A percentile compares a stretch with the other conserved stretches of the same genome.
Conservation (phyloP, 2,113 vertebrate species). For the Calyptommatus sinebrachiatus region DNA sequence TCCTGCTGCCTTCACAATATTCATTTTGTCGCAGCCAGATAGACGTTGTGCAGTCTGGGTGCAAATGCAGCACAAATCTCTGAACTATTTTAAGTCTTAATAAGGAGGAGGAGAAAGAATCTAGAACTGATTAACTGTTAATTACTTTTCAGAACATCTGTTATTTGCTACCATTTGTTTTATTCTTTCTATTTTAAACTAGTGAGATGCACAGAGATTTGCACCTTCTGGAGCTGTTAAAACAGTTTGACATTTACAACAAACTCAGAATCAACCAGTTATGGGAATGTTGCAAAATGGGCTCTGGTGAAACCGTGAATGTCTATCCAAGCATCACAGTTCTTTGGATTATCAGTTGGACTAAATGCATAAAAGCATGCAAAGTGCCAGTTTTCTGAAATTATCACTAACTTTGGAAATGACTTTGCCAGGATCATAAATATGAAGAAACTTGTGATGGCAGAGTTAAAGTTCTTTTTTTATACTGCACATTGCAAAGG, state of each 20-base stretch:
- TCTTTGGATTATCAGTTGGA: background rate
- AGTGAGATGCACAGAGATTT: slow-evolving; percentile 48
- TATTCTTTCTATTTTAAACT: slow-evolving; percentile 60
- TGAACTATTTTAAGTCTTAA: slow-evolving; percentile 33
- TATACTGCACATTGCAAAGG: too few species aligned
- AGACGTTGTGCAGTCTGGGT: background rate
- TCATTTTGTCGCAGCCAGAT: background rate
- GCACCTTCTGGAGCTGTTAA: slow-evolving; percentile 51
- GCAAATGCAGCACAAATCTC: slow-evolving; percentile 23
- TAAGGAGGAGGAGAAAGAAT: slow-evolving; percentile 20
- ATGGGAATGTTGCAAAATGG: accelerated
- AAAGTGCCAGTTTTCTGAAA: too few species aligned
- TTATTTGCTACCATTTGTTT: slow-evolving; percentile 62
- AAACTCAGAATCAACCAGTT: accelerated
- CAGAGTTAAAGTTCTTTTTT: background rate
- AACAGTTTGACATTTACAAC: background rate
- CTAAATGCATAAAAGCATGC: too few species aligned
- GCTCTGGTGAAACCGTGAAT: background rate
- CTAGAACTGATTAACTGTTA: slow-evolving; percentile 55
- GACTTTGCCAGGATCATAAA: too few species aligned
- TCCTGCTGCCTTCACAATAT: background rate
- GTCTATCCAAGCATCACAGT: too few species aligned
- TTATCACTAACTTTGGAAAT: too few species aligned
- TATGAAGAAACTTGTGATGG: background rate
- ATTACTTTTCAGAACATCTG: slow-evolving; percentile 65